A percentile compares a stretch with the other conserved stretches of the same genome.
phyloP scores from a whole-genome alignment of 1,140 invertebrate genomes.

The Ips typographus region DNA sequence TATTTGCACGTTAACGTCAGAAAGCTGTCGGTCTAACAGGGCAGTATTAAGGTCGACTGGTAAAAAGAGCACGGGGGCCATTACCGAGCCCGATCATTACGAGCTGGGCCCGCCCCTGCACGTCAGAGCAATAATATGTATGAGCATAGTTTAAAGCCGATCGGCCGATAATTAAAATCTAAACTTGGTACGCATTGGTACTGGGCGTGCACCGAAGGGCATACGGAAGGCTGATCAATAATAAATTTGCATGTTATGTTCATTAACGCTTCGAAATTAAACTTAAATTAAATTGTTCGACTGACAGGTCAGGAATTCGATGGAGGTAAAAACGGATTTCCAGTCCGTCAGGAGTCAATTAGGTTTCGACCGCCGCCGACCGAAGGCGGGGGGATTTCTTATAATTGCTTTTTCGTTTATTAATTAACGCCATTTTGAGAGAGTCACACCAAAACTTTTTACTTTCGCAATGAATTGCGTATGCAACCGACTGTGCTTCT shows the following conservation, averaged over 20 bases:
- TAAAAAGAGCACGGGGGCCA: background rate
- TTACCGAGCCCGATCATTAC: background rate
- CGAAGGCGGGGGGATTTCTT: no score
- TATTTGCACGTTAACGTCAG: slow-evolving; percentile 16
- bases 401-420: no score
- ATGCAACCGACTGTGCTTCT: background rate
- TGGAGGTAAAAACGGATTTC: no score
- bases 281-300: slow-evolving; percentile 33
- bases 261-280: slow-evolving; percentile 30
- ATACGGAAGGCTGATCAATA: slow-evolving; percentile 18
- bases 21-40: background rate
- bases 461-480: background rate
- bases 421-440: no score
- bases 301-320: slow-evolving; percentile 26
- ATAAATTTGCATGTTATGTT: slow-evolving; percentile 34
- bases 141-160: slow-evolving; percentile 23
- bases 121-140: slow-evolving; percentile 7
- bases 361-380: no score
- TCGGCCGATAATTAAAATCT: slow-evolving; percentile 27
- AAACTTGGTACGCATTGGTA: slow-evolving; percentile 34
- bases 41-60: background rate
- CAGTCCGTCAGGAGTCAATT: no score
- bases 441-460: background rate
- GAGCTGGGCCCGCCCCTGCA: background rate
- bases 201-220: slow-evolving; percentile 8